A percentile compares a stretch with the other conserved stretches of the same genome.
Conservation (phyloP, 2,113 vertebrate species). For the Muntiacus reevesi region DNA sequence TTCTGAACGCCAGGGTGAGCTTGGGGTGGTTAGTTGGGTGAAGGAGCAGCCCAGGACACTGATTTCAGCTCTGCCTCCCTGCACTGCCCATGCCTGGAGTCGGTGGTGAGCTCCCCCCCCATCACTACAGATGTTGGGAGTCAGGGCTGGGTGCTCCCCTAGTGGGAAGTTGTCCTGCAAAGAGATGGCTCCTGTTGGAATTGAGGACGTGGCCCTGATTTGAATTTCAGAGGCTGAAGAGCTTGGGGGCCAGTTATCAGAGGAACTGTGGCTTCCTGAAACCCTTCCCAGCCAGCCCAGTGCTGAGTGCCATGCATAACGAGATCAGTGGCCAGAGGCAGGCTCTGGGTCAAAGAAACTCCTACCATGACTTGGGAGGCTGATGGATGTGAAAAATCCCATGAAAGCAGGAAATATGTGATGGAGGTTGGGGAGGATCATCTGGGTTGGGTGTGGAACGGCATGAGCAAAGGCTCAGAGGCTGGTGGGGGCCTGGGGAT, state of each 20-base stretch:
- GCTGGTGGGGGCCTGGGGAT: accelerated
- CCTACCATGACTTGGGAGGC: not conserved
- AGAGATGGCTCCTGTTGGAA: not conserved
- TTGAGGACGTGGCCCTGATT: not conserved
- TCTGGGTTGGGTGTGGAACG: accelerated
- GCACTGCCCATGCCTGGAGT: not conserved
- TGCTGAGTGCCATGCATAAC: not conserved
- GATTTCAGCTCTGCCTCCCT: not conserved
- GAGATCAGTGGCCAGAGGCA: not conserved
- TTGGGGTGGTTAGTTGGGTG: too few relatives aligned
- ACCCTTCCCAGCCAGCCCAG: not conserved
- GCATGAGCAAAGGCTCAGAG: not conserved
- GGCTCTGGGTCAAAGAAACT: not conserved
- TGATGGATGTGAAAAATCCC: not conserved
- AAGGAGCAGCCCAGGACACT: not conserved
- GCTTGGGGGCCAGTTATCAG: not conserved
- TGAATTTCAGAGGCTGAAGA: not conserved
- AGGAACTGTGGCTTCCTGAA: not conserved
- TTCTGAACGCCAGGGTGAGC: not conserved
- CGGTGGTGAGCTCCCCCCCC: not conserved
- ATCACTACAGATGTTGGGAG: too few relatives aligned
- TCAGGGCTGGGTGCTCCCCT: not conserved
- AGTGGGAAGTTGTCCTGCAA: not conserved
- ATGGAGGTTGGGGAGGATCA: not conserved
- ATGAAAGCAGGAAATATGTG: not conserved